These are phyloP conservation scores for Campylorhamphus procurvoides DNA, from an alignment of 2,113 vertebrate species.

Conservation along the genomic window DNA sequence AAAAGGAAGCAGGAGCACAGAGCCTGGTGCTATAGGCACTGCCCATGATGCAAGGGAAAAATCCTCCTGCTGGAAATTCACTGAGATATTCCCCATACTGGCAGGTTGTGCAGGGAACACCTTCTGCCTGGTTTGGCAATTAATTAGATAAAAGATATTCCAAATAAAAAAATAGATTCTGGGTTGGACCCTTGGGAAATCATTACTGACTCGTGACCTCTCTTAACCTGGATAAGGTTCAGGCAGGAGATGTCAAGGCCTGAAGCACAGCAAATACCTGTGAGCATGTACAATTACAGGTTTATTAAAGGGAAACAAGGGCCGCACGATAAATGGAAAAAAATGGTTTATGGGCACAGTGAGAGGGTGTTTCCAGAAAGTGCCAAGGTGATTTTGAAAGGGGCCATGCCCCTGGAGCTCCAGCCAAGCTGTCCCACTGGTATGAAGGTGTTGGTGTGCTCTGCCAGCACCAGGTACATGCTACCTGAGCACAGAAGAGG, in stretches of 20 bases:
- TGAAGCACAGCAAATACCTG: not conserved
- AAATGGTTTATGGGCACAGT: accelerated
- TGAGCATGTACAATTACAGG: slow-evolving; percentile 48
- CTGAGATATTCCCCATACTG: not conserved
- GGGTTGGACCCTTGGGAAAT: slow-evolving; percentile 39
- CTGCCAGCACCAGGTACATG: too few relatives aligned
- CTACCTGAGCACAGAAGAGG: not conserved
- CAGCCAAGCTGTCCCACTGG: accelerated
- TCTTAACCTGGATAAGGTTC: slow-evolving; percentile 27
- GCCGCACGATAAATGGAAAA: not conserved
- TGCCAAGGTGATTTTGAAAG: accelerated
- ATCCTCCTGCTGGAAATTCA: not conserved
- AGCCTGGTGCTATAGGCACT: not conserved
- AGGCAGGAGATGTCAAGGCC: slow-evolving; percentile 19
- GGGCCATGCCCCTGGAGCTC: not conserved
- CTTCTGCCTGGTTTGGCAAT: not conserved
- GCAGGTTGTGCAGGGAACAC: not conserved
- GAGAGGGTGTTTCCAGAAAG: accelerated
- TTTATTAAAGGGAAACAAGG: slow-evolving; percentile 56
- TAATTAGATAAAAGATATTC: slow-evolving; percentile 35
- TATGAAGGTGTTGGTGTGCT: accelerated
- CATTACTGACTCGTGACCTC: slow-evolving; percentile 25
- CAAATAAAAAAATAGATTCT: not conserved
- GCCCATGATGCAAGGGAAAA: not conserved
- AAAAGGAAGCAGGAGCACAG: not conserved